These are phyloP conservation scores for Osmerus eperlanus DNA, from an alignment of 2,113 vertebrate species.

Conservation along the genomic window DNA sequence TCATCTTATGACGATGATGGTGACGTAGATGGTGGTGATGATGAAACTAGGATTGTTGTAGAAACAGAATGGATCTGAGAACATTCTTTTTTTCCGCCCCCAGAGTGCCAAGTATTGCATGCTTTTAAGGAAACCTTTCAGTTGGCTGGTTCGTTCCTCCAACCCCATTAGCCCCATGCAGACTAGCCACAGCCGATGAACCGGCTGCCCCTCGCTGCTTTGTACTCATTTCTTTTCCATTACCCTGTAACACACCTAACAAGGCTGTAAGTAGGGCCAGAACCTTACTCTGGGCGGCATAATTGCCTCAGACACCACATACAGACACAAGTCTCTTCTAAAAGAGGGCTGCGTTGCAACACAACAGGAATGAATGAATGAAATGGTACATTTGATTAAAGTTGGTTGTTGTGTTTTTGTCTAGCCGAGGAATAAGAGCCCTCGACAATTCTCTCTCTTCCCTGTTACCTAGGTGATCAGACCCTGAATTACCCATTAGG, in stretches of 20 bases:
- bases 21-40: too few species aligned
- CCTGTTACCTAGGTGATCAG: slow-evolving; percentile 60
- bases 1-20: too few species aligned
- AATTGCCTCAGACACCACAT: too few species aligned
- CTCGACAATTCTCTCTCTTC: slow-evolving; percentile 32
- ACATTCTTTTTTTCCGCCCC: slow-evolving; percentile 5
- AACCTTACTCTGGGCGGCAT: slow-evolving; percentile 12
- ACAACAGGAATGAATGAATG: slow-evolving; percentile 25
- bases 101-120: not conserved
- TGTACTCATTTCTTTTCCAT: slow-evolving; percentile 11
- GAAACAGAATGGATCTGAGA: not conserved
- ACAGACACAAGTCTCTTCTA: slow-evolving; percentile 13
- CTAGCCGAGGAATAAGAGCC: slow-evolving; percentile 32
- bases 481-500: slow-evolving; percentile 37
- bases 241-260: slow-evolving; percentile 22
- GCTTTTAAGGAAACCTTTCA: slow-evolving; percentile 10
- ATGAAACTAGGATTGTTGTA: too few species aligned
- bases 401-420: slow-evolving; percentile 30
- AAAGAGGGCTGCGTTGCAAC: slow-evolving; percentile 19
- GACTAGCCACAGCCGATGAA: not conserved
- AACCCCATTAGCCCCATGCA: slow-evolving; percentile 4
- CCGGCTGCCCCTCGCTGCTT: slow-evolving; percentile 1
- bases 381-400: slow-evolving; percentile 24
- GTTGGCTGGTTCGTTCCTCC: not conserved
- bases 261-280: not conserved